Base-by-base conservation (phyloP, 2,888 invertebrate species). In the Hyppa rectilinea region DNA sequence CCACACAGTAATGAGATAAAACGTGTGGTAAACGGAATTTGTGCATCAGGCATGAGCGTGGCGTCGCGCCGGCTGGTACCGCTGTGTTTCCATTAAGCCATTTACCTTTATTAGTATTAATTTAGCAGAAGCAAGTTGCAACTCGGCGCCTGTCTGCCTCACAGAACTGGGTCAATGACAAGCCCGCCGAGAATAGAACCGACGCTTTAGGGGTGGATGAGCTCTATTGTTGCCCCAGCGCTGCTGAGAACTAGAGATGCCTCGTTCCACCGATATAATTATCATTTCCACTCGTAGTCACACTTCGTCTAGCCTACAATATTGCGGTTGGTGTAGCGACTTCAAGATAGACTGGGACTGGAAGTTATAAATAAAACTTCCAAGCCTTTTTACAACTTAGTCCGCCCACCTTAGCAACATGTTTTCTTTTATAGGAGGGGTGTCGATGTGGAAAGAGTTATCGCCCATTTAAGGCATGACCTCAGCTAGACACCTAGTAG, bases 81-180 rank as follows among this genome's bases (percentile, higher is more conserved):
- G 78, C 78, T 77, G 77, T 87, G 87, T 87, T 89, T 91, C 88
- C 88, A 91, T 90, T 91, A 89, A 90, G 87, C 89, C 87, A 90
- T 92, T 92, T 91, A 92, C 90, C 89, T 92, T 89, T 92, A 92
- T 93, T 92, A 91, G 89, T 91, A 91, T 93, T 93, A 91, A 94
- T 93, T 93, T 89, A 91, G 87, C 87, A 86, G 87, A 85, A 89
- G 87, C 88, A 81, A 87, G 88, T 85, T 93, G 92, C 90, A 92
- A 87, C 88, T 87, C 83, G 83, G 84, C 82, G 86, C 85, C 85
- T 85, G 88, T 90, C 89, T 90, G 87, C 86, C 87, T 87, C 87
- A 85, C 78, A 88, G 86, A 95, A 93, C 90, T 95, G 87, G 95
- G 95, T 95, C 95, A 95, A 95, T 95, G 93, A 93, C 94, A 92